Evolutionary conservation across 1,140 invertebrate genomes (phyloP).

Genomic region (Calycopis cecrops): DNA sequence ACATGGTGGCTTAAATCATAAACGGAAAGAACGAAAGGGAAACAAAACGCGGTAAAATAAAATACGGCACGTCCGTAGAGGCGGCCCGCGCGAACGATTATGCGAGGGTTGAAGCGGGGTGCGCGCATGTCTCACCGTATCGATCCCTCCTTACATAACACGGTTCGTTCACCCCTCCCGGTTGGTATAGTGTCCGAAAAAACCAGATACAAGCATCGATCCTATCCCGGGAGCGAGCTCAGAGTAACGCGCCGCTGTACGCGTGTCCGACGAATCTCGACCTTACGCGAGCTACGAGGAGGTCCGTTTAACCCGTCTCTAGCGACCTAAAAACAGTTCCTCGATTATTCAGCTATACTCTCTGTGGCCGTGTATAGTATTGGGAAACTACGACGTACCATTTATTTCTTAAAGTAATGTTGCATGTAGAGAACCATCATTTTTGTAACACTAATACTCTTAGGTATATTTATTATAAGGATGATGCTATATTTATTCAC

Average conservation of each 20-base stretch:
- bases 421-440: too few relatives aligned
- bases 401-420: conserved; percentile 3
- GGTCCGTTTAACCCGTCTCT: conserved; percentile 25
- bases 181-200: conserved; percentile 72
- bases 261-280: conserved; percentile 22
- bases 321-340: conserved; percentile 43
- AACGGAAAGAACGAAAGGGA: conserved; percentile 74
- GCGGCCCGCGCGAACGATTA: conserved; percentile 58
- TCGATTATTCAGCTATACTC: conserved; percentile 38
- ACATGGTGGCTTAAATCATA: conserved; percentile 82
- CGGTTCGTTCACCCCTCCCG: conserved; percentile 69
- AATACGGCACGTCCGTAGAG: conserved; percentile 54
- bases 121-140: conserved; percentile 54
- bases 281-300: conserved; percentile 27
- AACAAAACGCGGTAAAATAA: conserved; percentile 73
- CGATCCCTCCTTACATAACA: conserved; percentile 67
- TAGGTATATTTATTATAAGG: too few relatives aligned
- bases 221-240: conserved; percentile 45
- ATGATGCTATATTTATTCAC: too few relatives aligned
- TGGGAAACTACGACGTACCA: conserved; percentile 34
- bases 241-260: conserved; percentile 24
- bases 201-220: conserved; percentile 71
- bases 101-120: conserved; percentile 39
- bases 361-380: conserved; percentile 28
- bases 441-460: too few relatives aligned